Conservation (phyloP, 2,797 vertebrate genomes). For the Adelosebastes latens region DNA sequence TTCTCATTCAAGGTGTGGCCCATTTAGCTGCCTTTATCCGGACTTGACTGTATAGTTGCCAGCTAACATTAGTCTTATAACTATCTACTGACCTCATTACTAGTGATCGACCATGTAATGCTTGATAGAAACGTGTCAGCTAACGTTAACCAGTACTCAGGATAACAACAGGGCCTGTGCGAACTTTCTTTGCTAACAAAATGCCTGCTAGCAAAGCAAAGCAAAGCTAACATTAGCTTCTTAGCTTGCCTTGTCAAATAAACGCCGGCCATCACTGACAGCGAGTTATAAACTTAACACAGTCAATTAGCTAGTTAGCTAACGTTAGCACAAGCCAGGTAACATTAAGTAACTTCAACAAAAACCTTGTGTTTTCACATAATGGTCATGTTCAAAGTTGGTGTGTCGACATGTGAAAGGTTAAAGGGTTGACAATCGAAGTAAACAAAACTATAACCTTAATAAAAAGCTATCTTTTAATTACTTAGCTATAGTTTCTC, state of each 20-base stretch:
- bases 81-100: constrained; percentile 1
- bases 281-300: constrained; percentile 73
- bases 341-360: constrained; percentile 38
- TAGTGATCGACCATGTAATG: constrained; percentile 5
- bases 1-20: constrained; percentile 81
- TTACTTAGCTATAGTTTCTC: too few species aligned
- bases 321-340: constrained; percentile 51
- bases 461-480: constrained; percentile 9
- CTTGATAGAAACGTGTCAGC: constrained; percentile 23
- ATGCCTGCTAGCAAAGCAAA: constrained; percentile 36
- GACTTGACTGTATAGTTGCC: constrained; percentile 41
- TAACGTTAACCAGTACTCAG: constrained; percentile 21
- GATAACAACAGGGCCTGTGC: constrained; percentile 57
- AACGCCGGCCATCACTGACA: constrained; percentile 72
- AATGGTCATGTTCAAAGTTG: not conserved
- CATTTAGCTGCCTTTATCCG: constrained; percentile 73
- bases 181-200: constrained; percentile 69
- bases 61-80: constrained; percentile 17
- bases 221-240: constrained; percentile 60
- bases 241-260: constrained; percentile 67
- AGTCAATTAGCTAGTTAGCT: constrained; percentile 68
- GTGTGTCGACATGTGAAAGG: not conserved
- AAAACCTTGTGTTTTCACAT: not conserved
- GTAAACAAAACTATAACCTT: constrained; percentile 3
- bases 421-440: constrained; percentile 30